A percentile compares a stretch with the other conserved stretches of the same genome.
phyloP scores from a whole-genome alignment of 2,113 vertebrate genomes.

The Rissa tridactyla region DNA sequence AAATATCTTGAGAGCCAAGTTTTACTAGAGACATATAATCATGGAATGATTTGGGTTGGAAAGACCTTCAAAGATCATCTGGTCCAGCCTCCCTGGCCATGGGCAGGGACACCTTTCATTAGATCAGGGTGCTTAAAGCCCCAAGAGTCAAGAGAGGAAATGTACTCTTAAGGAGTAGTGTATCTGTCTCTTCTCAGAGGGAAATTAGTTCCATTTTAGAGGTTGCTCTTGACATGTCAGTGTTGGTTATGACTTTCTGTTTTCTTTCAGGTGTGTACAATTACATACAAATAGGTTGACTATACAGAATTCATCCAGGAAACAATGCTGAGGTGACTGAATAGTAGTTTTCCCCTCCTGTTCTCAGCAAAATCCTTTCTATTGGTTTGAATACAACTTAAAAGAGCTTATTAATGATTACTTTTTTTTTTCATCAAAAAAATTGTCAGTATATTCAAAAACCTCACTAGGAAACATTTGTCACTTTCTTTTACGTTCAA shows the following conservation, averaged over 20 bases:
- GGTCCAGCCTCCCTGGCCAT: background rate
- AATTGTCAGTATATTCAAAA: background rate
- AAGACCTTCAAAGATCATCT: background rate
- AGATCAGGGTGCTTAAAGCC: background rate
- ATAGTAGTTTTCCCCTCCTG: background rate
- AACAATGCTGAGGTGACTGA: background rate
- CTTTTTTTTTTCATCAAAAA: background rate
- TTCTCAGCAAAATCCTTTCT: background rate
- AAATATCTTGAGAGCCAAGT: background rate
- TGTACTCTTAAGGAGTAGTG: background rate
- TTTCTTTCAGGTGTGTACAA: background rate
- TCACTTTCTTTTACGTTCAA: background rate
- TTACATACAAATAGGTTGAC: background rate
- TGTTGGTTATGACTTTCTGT: background rate
- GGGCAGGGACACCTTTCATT: background rate
- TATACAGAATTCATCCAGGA: background rate
- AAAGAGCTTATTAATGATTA: background rate
- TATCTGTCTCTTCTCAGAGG: background rate
- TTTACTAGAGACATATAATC: background rate
- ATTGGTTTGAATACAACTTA: background rate
- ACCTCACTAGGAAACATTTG: background rate
- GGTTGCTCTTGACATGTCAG: background rate
- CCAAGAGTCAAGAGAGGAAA: background rate
- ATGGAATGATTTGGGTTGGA: background rate
- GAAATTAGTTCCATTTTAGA: background rate